phyloP scores from a whole-genome alignment of 2,888 invertebrate genomes.

The Dicycla oo region DNA sequence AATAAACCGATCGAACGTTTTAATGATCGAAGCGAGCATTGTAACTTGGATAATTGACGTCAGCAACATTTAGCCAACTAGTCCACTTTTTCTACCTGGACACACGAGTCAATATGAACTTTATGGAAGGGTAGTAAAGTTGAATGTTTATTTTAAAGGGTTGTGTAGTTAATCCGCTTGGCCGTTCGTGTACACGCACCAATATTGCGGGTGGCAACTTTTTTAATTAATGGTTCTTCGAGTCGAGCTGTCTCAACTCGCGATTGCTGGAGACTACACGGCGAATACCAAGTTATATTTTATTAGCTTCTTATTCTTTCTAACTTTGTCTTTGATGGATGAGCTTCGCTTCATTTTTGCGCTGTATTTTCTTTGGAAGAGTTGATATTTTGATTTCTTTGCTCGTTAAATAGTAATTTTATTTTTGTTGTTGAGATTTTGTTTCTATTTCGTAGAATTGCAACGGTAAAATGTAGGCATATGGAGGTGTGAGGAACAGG shows the following conservation, averaged over 20 bases:
- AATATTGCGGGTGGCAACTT: constrained; percentile 61
- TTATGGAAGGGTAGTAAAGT: constrained; percentile 24
- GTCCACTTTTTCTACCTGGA: constrained; percentile 23
- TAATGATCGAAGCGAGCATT: constrained; percentile 47
- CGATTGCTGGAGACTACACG: constrained; percentile 46
- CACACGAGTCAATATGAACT: constrained; percentile 38
- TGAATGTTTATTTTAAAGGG: constrained; percentile 39
- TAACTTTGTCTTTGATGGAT: constrained; percentile 55
- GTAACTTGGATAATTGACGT: constrained; percentile 54
- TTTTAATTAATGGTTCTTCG: constrained; percentile 66
- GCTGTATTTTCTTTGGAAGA: constrained; percentile 12
- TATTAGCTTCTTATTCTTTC: constrained; percentile 56
- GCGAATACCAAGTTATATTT: constrained; percentile 57
- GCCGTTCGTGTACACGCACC: constrained; percentile 57
- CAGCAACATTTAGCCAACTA: constrained; percentile 41
- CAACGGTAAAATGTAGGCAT: background rate
- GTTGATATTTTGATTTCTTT: constrained; percentile 20
- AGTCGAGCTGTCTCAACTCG: constrained; percentile 52
- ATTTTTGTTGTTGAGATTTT: background rate
- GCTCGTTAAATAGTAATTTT: background rate
- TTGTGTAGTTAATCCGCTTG: constrained; percentile 47
- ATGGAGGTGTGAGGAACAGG: too few species aligned
- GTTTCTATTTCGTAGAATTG: background rate
- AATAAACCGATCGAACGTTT: constrained; percentile 53
- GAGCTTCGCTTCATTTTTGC: constrained; percentile 18